Evolutionary conservation across 1,140 invertebrate genomes (phyloP), one percentile per base, ranked within the genome.

Genomic region (Dryas iulia): DNA sequence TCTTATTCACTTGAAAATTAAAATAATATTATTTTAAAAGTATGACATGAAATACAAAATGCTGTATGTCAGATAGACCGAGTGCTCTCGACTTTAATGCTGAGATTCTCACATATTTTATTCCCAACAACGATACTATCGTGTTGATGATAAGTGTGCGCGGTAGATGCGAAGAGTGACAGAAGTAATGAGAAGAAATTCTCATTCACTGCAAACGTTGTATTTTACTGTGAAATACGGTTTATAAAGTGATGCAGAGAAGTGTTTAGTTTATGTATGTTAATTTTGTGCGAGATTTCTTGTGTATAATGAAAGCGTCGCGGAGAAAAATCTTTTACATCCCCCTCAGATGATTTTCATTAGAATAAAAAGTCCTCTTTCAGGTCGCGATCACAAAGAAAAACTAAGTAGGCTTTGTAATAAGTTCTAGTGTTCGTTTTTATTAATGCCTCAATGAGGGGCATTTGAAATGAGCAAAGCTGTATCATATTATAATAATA

Each of bases 91-190:
- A 76, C 70, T 73, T 61, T 73, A 69, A 73, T 59, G 58, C 74
- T 63, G 66, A 75, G 65, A 61, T 72, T 73, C 66, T 71, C 76
- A 74, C 72, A 77, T 78, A 80, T 77, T 77, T 76, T 73, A 78
- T 72, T 71, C 70, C 68, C 73, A 69, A 53, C 72, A 64, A 67
- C 52, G 73, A 74, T 77, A 76, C 39, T 72, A 78, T 80, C 76
- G 78, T 59, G 59, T 66, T 74, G 66, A 76, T 78, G 73, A 76
- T 78, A 76, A 79, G 69, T 79, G 71, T 72, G 71, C 70, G 35
- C 59, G 66, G 70, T 73, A 73, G 68, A 68, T 66, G 71, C 66
- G 66, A 61, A 66, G 52, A 73, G 68, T 78, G 73, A 78, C 71
- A 68, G 66, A 65, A 71, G 69, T 76, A 76, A 78, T 76, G 73